Percentiles rank a stretch among this genome's conserved stretches.
These are phyloP conservation scores for Agrilus biguttatus DNA, from an alignment of 2,888 invertebrate genomes.

Conservation along the genomic window DNA sequence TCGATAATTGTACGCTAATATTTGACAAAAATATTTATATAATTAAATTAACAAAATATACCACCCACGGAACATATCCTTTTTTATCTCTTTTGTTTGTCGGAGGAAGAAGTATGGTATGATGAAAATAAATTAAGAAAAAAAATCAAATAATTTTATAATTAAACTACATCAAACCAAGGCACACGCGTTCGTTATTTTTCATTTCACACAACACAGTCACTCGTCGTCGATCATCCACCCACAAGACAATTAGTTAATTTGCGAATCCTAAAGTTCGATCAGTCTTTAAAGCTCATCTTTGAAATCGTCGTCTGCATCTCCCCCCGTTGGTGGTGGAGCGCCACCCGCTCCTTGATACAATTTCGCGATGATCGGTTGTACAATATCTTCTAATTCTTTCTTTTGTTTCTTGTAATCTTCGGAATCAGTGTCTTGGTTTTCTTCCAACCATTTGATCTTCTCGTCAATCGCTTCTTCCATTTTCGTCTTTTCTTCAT, in stretches of 20 bases:
- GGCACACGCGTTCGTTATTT: too few relatives aligned
- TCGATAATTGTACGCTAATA: conserved; percentile 20
- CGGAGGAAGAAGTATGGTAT: background rate
- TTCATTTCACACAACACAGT: conserved; percentile 4
- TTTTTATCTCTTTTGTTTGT: conserved; percentile 1
- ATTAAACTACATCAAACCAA: background rate
- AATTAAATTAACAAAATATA: conserved; percentile 12
- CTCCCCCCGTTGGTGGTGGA: conserved; percentile 53
- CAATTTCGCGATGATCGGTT: conserved; percentile 93
- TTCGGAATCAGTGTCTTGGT: conserved; percentile 82
- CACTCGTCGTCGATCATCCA: conserved; percentile 7
- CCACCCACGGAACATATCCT: background rate
- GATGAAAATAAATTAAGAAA: conserved; percentile 4
- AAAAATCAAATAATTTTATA: background rate
- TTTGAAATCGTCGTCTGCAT: conserved; percentile 59
- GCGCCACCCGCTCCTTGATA: conserved; percentile 77
- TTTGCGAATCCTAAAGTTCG: conserved; percentile 4
- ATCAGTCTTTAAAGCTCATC: conserved; percentile 60
- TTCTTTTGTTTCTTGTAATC: conserved; percentile 93
- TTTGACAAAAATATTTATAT: conserved; percentile 18
- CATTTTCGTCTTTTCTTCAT: conserved; percentile 87
- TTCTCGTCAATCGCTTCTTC: conserved; percentile 92
- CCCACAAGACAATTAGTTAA: conserved; percentile 2
- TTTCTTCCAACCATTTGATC: conserved; percentile 95
- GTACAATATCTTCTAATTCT: conserved; percentile 84